Percentiles rank a stretch among this genome's conserved stretches.
Evolutionary conservation across 2,888 invertebrate genomes (phyloP).

Genomic region (Dermolepida albohirtum): DNA sequence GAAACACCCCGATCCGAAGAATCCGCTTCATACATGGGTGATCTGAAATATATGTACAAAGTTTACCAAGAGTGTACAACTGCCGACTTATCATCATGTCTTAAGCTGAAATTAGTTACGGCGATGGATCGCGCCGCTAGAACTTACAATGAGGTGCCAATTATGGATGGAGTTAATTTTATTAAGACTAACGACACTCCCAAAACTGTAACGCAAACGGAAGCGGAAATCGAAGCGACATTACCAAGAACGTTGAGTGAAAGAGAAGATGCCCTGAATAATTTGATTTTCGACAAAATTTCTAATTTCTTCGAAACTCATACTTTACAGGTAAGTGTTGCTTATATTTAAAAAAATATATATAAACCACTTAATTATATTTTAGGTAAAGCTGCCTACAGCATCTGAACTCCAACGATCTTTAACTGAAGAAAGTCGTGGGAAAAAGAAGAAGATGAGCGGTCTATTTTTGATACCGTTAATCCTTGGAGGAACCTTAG

Average conservation of each 20-base stretch:
- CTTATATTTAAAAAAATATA: neutral
- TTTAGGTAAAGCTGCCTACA: slow-evolving; percentile 81
- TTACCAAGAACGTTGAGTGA: slow-evolving; percentile 81
- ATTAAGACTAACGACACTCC: slow-evolving; percentile 69
- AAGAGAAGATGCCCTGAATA: slow-evolving; percentile 77
- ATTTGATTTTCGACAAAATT: slow-evolving; percentile 80
- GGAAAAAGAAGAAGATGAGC: slow-evolving; percentile 76
- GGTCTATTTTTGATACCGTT: slow-evolving; percentile 83
- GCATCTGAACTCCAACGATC: slow-evolving; percentile 74
- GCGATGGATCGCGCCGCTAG: slow-evolving; percentile 80
- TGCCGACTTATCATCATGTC: slow-evolving; percentile 76
- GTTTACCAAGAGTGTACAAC: slow-evolving; percentile 85
- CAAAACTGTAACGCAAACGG: slow-evolving; percentile 66
- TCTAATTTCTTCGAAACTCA: slow-evolving; percentile 82
- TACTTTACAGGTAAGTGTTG: slow-evolving; percentile 75
- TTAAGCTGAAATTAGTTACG: slow-evolving; percentile 83
- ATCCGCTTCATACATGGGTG: slow-evolving; percentile 68
- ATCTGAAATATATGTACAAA: slow-evolving; percentile 79
- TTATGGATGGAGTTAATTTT: slow-evolving; percentile 82
- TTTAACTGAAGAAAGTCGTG: slow-evolving; percentile 72
- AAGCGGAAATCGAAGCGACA: slow-evolving; percentile 76
- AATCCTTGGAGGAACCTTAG: slow-evolving; percentile 82
- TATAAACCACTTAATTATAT: neutral
- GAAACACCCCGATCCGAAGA: slow-evolving; percentile 58
- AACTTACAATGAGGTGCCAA: slow-evolving; percentile 71